Percentiles rank a stretch among this genome's conserved stretches.
phyloP scores from a whole-genome alignment of 2,888 invertebrate species.

The Plutella xylostella region DNA sequence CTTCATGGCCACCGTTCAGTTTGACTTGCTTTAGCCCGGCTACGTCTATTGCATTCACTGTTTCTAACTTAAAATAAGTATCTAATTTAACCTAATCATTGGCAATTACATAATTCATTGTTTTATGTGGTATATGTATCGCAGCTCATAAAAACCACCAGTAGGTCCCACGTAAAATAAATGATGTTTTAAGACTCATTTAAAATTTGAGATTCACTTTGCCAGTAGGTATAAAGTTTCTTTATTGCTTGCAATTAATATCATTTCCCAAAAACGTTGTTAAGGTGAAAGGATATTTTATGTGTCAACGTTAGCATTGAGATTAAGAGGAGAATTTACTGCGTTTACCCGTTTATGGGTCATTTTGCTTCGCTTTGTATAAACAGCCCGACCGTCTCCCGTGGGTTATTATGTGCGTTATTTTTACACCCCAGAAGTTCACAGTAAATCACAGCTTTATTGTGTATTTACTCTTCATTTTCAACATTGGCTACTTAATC shows the following conservation, averaged over 20 bases:
- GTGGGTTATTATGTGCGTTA: constrained; percentile 24
- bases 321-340: constrained; percentile 47
- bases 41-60: neutral
- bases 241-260: neutral
- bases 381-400: constrained; percentile 32
- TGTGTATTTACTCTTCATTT: neutral
- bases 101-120: too few species aligned
- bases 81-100: too few species aligned
- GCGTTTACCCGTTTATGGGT: constrained; percentile 49
- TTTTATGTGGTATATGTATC: too few species aligned
- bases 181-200: too few species aligned
- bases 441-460: neutral
- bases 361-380: constrained; percentile 48
- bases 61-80: too few species aligned
- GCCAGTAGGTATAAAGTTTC: neutral
- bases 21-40: neutral
- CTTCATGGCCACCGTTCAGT: constrained; percentile 55
- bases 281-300: constrained; percentile 52
- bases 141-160: too few species aligned
- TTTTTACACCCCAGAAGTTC: constrained; percentile 30
- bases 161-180: too few species aligned
- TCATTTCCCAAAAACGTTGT: constrained; percentile 23
- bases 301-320: constrained; percentile 38
- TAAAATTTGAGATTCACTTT: too few species aligned
- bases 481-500: neutral